A percentile compares a stretch with the other conserved stretches of the same genome.
Evolutionary conservation across 2,888 invertebrate genomes (phyloP).

Genomic region (Meteorus cinctellus): DNA sequence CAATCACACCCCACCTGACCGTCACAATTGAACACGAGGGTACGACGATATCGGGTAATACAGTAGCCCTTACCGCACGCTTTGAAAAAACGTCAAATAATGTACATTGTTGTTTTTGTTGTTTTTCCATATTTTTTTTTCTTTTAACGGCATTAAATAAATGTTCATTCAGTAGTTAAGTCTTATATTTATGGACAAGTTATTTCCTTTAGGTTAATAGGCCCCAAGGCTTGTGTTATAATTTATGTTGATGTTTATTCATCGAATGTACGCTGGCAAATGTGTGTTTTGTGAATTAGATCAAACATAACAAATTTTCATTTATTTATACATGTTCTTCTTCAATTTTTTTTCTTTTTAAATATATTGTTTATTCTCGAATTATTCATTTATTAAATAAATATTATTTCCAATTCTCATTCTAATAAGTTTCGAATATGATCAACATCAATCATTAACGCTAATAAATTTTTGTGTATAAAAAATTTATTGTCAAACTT

Average conservation of each 20-base stretch:
- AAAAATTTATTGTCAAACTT: slow-evolving; percentile 30
- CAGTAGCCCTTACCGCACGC: slow-evolving; percentile 67
- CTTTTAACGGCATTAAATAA: slow-evolving; percentile 64
- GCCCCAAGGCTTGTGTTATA: slow-evolving; percentile 62
- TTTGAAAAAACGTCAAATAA: slow-evolving; percentile 64
- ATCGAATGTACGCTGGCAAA: slow-evolving; percentile 54
- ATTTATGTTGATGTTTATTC: slow-evolving; percentile 58
- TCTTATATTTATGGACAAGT: slow-evolving; percentile 73
- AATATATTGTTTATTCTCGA: slow-evolving; percentile 9
- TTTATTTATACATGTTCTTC: slow-evolving; percentile 14
- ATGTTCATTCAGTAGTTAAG: slow-evolving; percentile 69
- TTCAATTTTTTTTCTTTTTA: slow-evolving; percentile 16
- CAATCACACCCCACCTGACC: slow-evolving; percentile 56
- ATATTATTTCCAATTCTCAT: slow-evolving; percentile 13
- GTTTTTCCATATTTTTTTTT: slow-evolving; percentile 36
- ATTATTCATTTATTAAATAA: slow-evolving; percentile 38
- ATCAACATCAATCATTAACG: slow-evolving; percentile 4
- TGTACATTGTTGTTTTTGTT: slow-evolving; percentile 61
- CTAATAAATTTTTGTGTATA: slow-evolving; percentile 10
- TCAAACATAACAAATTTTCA: slow-evolving; percentile 20
- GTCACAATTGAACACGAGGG: slow-evolving; percentile 63
- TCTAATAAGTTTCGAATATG: slow-evolving; percentile 21
- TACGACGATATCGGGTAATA: slow-evolving; percentile 67
- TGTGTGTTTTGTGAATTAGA: slow-evolving; percentile 50
- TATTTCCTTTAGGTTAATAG: slow-evolving; percentile 67